Evolutionary conservation across 2,888 invertebrate genomes (phyloP).

Genomic region (Agrotis segetum): DNA sequence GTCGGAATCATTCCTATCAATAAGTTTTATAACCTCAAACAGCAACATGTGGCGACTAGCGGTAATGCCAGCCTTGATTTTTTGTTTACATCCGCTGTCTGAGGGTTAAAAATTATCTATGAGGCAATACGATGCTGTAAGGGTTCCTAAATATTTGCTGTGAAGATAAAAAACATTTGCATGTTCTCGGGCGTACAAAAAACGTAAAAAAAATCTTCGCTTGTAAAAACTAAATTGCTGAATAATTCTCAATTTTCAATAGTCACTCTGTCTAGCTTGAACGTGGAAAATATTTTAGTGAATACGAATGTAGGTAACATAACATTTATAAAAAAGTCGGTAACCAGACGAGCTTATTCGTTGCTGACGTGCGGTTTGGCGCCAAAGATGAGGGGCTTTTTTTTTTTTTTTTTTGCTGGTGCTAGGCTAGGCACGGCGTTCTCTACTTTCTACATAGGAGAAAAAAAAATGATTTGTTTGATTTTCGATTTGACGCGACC

Average conservation of each 20-base stretch:
- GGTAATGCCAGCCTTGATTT: constrained; percentile 74
- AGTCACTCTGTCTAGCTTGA: background rate
- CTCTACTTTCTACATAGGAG: too few relatives aligned
- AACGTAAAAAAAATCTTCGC: too few relatives aligned
- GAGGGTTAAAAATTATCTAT: constrained; percentile 79
- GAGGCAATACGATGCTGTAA: constrained; percentile 36
- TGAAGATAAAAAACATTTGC: background rate
- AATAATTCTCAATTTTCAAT: background rate
- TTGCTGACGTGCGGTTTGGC: too few relatives aligned
- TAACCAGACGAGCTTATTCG: too few relatives aligned
- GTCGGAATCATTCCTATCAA: constrained; percentile 69
- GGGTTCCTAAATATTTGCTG: constrained; percentile 51
- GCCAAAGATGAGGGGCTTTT: too few relatives aligned
- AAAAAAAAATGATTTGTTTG: too few relatives aligned
- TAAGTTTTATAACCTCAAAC: constrained; percentile 79
- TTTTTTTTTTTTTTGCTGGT: too few relatives aligned
- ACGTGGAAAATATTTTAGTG: background rate
- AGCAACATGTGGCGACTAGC: constrained; percentile 82
- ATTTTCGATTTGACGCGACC: too few relatives aligned
- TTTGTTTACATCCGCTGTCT: constrained; percentile 86
- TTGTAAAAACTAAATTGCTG: background rate
- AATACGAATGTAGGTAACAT: background rate
- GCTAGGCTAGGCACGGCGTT: too few relatives aligned
- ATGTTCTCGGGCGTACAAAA: background rate
- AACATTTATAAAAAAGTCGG: too few relatives aligned